Base-by-base conservation (phyloP, 2,888 invertebrate genomes). In the Biston stratarius region DNA sequence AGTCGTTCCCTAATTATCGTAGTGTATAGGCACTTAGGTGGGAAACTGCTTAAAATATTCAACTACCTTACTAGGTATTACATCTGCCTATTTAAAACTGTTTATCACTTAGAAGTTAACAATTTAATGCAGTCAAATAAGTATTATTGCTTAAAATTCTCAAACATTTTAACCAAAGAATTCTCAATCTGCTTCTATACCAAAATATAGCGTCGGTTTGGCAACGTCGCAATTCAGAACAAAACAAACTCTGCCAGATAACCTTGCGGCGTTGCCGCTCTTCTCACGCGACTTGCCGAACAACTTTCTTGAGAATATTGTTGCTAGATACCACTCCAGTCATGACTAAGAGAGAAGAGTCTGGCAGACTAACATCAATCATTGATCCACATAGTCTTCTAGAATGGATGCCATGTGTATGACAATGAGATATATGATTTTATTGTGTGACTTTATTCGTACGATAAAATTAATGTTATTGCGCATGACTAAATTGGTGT, bases 261-360 rank as follows among this genome's bases (percentile, higher is more conserved):
- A 47, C 36, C 49, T 56, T 24, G 72, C 74, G 74, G 51, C 60
- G 78, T 76, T 77, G 78, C 77, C 77, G 64, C 70, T 75, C 75
- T 70, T 69, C 48, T 64, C 61, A 63, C 57, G 44, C 60, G 61
- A 75, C 61, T 63, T 55, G 68, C 61, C 61, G 42, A 61, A 67
- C 69, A 71, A 69, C 62, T 74, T 60, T 44, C 60, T 61, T 62
- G 61, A 56, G 63, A 66, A 57, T 51, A 38, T n/a, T 44, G 44
- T 6, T 5, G 34, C 14, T 34, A 6, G 24, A 5, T 6, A 5
- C 44, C 55, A 51, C 36, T 5, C 51, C 36, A 53, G 61, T 38
- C 57, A 36, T 36, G 38, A 14, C 49, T 57, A 24, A 15, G 45
- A 24, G 36, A 15, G 45, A 24, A 14, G 14, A 44, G 47, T 34